These are phyloP conservation scores for Phrynocephalus vlangalii DNA, from an alignment of 2,797 vertebrate genomes.

Conservation along the genomic window DNA sequence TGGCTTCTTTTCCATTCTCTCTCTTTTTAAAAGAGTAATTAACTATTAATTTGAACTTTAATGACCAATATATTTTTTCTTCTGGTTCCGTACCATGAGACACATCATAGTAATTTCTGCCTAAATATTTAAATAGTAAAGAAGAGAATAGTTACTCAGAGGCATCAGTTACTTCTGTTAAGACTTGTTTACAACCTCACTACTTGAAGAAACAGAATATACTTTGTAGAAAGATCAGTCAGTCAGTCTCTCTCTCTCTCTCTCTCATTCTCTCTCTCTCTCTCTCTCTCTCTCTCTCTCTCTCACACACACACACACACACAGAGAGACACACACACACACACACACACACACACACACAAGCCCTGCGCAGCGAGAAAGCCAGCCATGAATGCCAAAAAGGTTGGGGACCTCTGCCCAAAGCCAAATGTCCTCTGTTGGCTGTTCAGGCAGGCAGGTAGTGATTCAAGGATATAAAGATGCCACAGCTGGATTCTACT, in stretches of 20 bases:
- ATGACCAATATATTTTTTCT: slow-evolving; percentile 7
- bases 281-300: no score
- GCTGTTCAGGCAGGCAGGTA: no score
- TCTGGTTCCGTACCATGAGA: slow-evolving; percentile 33
- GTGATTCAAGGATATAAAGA: no score
- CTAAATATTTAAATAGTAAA: slow-evolving; percentile 31
- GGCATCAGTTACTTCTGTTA: neutral
- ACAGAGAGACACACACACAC: no score
- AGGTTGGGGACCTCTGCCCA: no score
- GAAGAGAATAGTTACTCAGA: slow-evolving; percentile 4
- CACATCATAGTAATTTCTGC: slow-evolving; percentile 9
- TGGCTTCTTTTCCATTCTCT: neutral
- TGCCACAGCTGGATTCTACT: no score
- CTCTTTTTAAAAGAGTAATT: slow-evolving; percentile 11
- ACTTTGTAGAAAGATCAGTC: neutral
- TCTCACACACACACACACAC: no score
- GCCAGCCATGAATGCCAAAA: no score
- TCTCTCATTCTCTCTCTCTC: no score
- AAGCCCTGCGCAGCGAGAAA: no score
- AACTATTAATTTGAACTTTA: slow-evolving; percentile 30
- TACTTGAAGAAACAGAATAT: neutral
- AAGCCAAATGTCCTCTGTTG: no score
- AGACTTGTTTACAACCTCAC: neutral
- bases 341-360: no score
- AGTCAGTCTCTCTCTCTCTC: neutral